These are phyloP conservation scores for Cyrtodaria siliqua DNA, from an alignment of 2,888 invertebrate genomes.

Conservation along the genomic window DNA sequence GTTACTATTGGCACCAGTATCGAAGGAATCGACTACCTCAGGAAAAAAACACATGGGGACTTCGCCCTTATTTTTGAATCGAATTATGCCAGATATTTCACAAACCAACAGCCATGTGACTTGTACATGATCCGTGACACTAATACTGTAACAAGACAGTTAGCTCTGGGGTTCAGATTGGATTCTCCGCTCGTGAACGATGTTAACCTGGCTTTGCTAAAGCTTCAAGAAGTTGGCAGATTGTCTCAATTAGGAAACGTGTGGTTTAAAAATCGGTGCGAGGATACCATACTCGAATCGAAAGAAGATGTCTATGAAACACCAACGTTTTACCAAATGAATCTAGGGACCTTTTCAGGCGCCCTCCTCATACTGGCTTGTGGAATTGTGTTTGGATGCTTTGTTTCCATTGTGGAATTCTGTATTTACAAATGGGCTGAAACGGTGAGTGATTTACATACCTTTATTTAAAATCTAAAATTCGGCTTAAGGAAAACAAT, in stretches of 20 bases:
- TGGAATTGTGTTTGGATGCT: slow-evolving; percentile 73
- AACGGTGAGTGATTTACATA: no score
- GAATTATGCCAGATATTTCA: slow-evolving; percentile 72
- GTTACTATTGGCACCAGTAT: neutral
- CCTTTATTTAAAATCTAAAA: no score
- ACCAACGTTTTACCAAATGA: slow-evolving; percentile 60
- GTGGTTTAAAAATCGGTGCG: slow-evolving; percentile 75
- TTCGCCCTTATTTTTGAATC: slow-evolving; percentile 79
- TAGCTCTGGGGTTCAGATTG: slow-evolving; percentile 66
- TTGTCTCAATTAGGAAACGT: slow-evolving; percentile 66
- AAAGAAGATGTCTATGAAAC: slow-evolving; percentile 36
- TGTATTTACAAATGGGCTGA: slow-evolving; percentile 76
- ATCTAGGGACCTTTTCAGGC: slow-evolving; percentile 76
- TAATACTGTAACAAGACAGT: slow-evolving; percentile 54
- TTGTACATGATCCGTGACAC: slow-evolving; percentile 74
- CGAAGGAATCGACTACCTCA: slow-evolving; percentile 40
- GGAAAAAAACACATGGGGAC: slow-evolving; percentile 52
- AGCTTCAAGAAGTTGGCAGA: slow-evolving; percentile 65
- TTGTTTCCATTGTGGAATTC: slow-evolving; percentile 71
- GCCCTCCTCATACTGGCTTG: slow-evolving; percentile 72
- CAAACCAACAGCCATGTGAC: slow-evolving; percentile 73
- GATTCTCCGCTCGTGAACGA: slow-evolving; percentile 36
- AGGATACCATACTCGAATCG: slow-evolving; percentile 54
- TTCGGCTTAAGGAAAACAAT: no score
- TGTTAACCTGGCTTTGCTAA: slow-evolving; percentile 66